A percentile compares a stretch with the other conserved stretches of the same genome.
Evolutionary conservation across 2,113 vertebrate species (phyloP).

Genomic region (Orycteropus afer): DNA sequence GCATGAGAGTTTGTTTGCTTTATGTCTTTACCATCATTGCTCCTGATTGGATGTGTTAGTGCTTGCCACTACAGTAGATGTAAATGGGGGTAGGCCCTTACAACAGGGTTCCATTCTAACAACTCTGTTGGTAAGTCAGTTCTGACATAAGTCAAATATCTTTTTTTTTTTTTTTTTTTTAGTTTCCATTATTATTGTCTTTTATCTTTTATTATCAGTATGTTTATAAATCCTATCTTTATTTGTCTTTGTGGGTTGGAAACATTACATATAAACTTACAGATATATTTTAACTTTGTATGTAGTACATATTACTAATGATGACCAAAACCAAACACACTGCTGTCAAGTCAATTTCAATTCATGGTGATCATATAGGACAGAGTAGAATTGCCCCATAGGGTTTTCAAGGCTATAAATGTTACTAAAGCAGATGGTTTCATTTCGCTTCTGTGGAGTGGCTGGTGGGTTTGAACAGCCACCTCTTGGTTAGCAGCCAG

Average conservation of each 20-base stretch:
- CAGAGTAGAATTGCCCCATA: too few species aligned
- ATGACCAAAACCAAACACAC: too few species aligned
- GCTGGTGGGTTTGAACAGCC: too few species aligned
- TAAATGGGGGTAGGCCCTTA: neutral
- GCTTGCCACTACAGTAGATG: neutral
- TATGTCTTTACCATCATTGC: neutral
- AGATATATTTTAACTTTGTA: neutral
- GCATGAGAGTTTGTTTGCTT: neutral
- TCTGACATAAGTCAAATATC: neutral
- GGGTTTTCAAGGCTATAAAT: too few species aligned
- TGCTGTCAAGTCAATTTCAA: too few species aligned
- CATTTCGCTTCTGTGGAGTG: too few species aligned
- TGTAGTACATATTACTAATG: neutral
- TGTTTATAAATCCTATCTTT: too few species aligned
- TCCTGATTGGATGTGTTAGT: neutral
- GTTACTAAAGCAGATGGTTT: too few species aligned
- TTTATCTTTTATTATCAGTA: too few species aligned
- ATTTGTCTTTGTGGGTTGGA: neutral
- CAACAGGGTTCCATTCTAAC: neutral
- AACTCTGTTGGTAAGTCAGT: neutral
- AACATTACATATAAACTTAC: neutral
- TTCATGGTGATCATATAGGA: too few species aligned
- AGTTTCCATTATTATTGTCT: too few species aligned
- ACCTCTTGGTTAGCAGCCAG: too few species aligned
- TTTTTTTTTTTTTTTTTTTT: neutral